These are phyloP conservation scores for Ennomos fuscantarius DNA, from an alignment of 2,888 invertebrate species.

Conservation along the genomic window DNA sequence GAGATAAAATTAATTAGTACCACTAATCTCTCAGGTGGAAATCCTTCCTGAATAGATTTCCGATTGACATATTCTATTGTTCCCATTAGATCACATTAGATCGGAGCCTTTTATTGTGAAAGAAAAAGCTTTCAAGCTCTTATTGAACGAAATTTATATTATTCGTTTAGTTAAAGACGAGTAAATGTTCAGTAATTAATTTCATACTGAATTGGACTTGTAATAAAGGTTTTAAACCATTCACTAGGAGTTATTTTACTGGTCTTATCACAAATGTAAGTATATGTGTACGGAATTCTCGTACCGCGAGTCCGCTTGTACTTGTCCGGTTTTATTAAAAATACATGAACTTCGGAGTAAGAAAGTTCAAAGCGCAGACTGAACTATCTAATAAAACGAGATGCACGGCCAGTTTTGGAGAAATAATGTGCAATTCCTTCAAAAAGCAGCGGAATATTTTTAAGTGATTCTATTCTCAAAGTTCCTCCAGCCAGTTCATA, in stretches of 20 bases:
- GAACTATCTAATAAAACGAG: slow-evolving; percentile 10
- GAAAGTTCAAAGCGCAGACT: slow-evolving; percentile 8
- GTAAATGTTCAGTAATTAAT: no score
- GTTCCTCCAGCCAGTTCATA: slow-evolving; percentile 14
- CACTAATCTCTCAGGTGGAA: slow-evolving; percentile 30
- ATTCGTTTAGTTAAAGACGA: no score
- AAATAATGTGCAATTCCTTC: slow-evolving; percentile 19
- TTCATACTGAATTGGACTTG: no score
- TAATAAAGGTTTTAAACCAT: no score
- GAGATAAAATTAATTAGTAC: slow-evolving; percentile 41
- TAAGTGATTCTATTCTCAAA: slow-evolving; percentile 19
- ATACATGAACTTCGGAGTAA: not conserved
- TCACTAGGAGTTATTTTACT: no score
- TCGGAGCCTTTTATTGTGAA: not conserved
- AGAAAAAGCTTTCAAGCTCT: no score
- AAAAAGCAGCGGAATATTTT: slow-evolving; percentile 4
- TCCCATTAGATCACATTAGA: slow-evolving; percentile 18
- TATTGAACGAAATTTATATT: no score
- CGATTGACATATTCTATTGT: slow-evolving; percentile 14
- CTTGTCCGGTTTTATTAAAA: no score
- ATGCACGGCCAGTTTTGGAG: slow-evolving; percentile 10
- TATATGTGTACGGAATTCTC: no score
- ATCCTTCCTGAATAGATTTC: slow-evolving; percentile 18
- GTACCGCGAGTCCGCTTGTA: no score
- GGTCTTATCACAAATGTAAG: no score